Conservation (phyloP, 1,140 invertebrate genomes). For the Leptopilina clavipes region DNA sequence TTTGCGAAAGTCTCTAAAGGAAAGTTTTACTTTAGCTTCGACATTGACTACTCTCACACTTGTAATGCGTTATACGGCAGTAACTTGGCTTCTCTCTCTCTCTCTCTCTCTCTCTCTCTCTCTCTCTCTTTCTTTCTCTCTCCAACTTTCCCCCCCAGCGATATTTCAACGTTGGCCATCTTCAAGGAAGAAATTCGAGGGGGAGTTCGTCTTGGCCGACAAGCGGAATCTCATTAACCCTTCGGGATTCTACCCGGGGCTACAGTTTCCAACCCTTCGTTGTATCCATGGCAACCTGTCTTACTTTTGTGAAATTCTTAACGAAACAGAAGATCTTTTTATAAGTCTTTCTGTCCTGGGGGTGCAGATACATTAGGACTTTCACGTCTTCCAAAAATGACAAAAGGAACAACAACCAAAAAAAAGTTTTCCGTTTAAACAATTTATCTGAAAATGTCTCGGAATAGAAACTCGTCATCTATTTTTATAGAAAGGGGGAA, state of each 20-base stretch:
- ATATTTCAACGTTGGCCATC: conserved; percentile 45
- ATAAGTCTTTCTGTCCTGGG: conserved; percentile 37
- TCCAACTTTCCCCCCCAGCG: background rate
- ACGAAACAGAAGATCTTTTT: conserved; percentile 53
- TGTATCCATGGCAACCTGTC: conserved; percentile 58
- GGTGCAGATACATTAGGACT: background rate
- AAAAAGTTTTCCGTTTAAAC: background rate
- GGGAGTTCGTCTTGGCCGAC: conserved; percentile 49
- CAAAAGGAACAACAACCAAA: background rate
- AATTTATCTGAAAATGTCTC: too few species aligned
- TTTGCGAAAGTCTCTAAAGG: background rate
- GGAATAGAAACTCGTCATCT: too few species aligned
- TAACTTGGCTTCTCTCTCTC: background rate
- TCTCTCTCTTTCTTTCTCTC: background rate
- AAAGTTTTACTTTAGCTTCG: background rate
- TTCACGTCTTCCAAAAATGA: background rate
- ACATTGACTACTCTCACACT: conserved; percentile 23
- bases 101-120: background rate
- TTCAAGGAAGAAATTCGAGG: conserved; percentile 44
- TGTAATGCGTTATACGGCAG: conserved; percentile 18
- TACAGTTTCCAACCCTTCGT: conserved; percentile 56
- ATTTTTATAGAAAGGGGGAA: too few species aligned
- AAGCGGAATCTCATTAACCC: conserved; percentile 61
- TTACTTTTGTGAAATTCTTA: conserved; percentile 48
- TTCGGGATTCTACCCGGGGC: conserved; percentile 49